These are phyloP conservation scores for Pelusios castaneus DNA, from an alignment of 2,113 vertebrate species.

Conservation along the genomic window DNA sequence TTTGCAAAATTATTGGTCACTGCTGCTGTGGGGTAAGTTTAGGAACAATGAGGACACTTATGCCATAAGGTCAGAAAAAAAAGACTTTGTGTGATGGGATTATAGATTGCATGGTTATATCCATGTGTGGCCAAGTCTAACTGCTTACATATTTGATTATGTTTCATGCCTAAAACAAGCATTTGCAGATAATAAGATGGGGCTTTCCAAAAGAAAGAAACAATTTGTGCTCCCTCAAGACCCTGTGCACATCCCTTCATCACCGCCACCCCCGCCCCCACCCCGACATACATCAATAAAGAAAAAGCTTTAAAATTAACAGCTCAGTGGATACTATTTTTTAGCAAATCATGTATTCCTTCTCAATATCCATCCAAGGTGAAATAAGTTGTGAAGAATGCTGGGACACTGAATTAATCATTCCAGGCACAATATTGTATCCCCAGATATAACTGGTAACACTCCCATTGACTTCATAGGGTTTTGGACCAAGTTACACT, in stretches of 20 bases:
- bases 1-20: conserved; percentile 24
- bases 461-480: neutral
- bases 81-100: neutral
- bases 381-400: rapidly evolving
- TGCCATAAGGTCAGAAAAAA: neutral
- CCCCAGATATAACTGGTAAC: rapidly evolving
- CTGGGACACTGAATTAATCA: neutral
- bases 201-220: neutral
- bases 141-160: rapidly evolving
- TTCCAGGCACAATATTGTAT: neutral
- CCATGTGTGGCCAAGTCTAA: rapidly evolving
- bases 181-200: neutral
- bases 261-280: too few relatives aligned
- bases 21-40: neutral
- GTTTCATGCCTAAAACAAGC: rapidly evolving
- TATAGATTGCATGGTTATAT: neutral
- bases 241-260: neutral
- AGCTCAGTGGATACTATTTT: neutral
- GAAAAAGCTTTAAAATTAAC: neutral
- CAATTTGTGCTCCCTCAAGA: neutral
- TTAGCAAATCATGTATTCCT: neutral
- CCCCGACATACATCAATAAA: neutral
- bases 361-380: neutral
- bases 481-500: neutral
- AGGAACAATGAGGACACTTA: neutral